phyloP scores from a whole-genome alignment of 2,113 vertebrate genomes.

The Irena cyanogastra region DNA sequence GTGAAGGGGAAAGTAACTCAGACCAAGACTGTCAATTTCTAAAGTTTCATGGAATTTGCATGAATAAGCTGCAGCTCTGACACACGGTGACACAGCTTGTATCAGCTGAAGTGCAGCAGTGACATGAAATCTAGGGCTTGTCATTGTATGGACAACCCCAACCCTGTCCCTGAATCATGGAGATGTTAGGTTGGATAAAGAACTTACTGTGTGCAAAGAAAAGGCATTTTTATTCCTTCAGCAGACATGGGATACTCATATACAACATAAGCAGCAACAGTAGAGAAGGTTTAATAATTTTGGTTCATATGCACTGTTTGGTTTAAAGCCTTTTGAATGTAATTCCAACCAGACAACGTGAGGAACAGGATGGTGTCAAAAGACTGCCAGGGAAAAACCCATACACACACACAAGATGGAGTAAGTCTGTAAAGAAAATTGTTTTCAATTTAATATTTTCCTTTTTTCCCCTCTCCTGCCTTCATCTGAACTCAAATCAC shows the following conservation, averaged over 20 bases:
- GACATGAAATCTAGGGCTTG: not conserved
- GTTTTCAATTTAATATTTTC: not conserved
- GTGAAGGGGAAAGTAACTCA: not conserved
- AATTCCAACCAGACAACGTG: not conserved
- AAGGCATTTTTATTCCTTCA: not conserved
- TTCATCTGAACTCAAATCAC: not conserved
- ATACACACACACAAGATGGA: not conserved
- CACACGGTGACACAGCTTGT: accelerated
- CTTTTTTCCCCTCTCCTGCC: not conserved
- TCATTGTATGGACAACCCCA: not conserved
- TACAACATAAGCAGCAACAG: not conserved
- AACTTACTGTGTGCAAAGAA: not conserved
- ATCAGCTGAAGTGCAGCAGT: not conserved
- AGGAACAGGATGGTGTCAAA: not conserved
- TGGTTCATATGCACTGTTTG: not conserved
- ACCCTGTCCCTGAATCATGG: not conserved
- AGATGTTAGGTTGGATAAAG: not conserved
- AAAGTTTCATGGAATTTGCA: not conserved
- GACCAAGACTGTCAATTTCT: not conserved
- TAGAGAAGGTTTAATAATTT: not conserved
- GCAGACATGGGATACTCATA: not conserved
- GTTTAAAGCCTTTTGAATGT: not conserved
- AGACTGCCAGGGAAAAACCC: not conserved
- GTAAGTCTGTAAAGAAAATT: not conserved
- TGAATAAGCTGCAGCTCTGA: not conserved